These are phyloP conservation scores for Conistra vaccinii DNA, from an alignment of 2,888 invertebrate species.

Conservation along the genomic window DNA sequence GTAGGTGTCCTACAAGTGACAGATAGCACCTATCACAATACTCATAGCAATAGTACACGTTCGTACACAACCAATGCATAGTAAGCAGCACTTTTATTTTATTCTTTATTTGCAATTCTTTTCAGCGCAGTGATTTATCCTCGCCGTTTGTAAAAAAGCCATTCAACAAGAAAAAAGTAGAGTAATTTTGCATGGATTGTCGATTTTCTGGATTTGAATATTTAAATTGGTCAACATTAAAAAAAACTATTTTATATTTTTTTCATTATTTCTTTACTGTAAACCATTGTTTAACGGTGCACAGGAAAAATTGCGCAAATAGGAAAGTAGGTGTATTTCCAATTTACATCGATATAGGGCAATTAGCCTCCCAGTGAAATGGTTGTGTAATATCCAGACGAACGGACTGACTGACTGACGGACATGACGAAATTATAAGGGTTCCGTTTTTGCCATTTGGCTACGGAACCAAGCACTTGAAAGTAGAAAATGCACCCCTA, in stretches of 20 bases:
- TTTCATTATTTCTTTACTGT: too few relatives aligned
- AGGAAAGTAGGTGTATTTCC: too few relatives aligned
- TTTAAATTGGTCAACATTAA: not conserved
- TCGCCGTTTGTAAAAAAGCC: constrained; percentile 25
- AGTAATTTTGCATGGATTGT: not conserved
- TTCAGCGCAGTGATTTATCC: constrained; percentile 36
- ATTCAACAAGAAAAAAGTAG: not conserved
- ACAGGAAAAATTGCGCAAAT: too few relatives aligned
- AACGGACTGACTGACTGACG: too few relatives aligned
- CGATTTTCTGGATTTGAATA: not conserved
- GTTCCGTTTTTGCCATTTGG: too few relatives aligned
- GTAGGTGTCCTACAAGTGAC: constrained; percentile 1
- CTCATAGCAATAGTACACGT: constrained; percentile 33
- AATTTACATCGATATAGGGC: too few relatives aligned
- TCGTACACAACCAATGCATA: constrained; percentile 48
- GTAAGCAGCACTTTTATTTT: constrained; percentile 40
- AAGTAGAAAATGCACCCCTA: not conserved
- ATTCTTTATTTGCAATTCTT: constrained; percentile 39
- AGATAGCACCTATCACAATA: constrained; percentile 24
- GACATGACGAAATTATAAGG: too few relatives aligned
- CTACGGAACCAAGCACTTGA: not conserved
- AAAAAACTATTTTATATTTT: not conserved
- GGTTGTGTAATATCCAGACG: too few relatives aligned
- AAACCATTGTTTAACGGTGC: too few relatives aligned
- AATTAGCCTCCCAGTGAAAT: too few relatives aligned